These are phyloP conservation scores for Caenorhabditis sp. DNA, from an alignment of 2,888 invertebrate species.

Conservation along the genomic window DNA sequence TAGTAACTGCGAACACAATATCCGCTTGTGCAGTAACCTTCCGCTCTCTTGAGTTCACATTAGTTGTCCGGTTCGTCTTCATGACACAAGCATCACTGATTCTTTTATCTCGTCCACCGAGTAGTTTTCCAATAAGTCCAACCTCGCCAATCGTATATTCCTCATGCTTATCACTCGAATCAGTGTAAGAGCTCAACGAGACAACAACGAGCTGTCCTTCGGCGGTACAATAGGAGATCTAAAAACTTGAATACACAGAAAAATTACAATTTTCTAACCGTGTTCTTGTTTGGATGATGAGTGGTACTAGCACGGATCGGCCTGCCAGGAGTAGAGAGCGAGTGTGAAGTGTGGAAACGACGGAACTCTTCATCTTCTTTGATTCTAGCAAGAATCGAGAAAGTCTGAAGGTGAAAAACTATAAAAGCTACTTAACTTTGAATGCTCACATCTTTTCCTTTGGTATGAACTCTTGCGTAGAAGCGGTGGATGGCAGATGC, in stretches of 20 bases:
- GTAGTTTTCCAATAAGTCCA: slow-evolving; percentile 31
- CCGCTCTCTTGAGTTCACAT: slow-evolving; percentile 9
- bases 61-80: slow-evolving; percentile 11
- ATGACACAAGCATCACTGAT: slow-evolving; percentile 53
- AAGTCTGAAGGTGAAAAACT: slow-evolving; percentile 35
- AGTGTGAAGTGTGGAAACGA: slow-evolving; percentile 61
- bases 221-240: slow-evolving; percentile 66
- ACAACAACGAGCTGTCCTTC: slow-evolving; percentile 73
- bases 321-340: slow-evolving; percentile 63
- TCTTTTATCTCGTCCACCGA: slow-evolving; percentile 33
- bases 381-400: slow-evolving; percentile 58
- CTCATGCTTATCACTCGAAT: slow-evolving; percentile 43
- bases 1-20: slow-evolving; percentile 53
- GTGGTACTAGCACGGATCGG: slow-evolving; percentile 64
- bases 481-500: slow-evolving; percentile 79
- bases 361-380: slow-evolving; percentile 65
- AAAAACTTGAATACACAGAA: too few relatives aligned
- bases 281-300: slow-evolving; percentile 52
- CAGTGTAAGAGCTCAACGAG: slow-evolving; percentile 44
- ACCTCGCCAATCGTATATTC: slow-evolving; percentile 50
- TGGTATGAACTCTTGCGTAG: slow-evolving; percentile 48
- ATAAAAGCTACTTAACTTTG: neutral
- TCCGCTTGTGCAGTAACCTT: slow-evolving; percentile 26
- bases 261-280: slow-evolving; percentile 20
- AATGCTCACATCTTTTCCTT: slow-evolving; percentile 45